phyloP scores from a whole-genome alignment of 2,888 invertebrate genomes.

The Trachelus iudaicus region DNA sequence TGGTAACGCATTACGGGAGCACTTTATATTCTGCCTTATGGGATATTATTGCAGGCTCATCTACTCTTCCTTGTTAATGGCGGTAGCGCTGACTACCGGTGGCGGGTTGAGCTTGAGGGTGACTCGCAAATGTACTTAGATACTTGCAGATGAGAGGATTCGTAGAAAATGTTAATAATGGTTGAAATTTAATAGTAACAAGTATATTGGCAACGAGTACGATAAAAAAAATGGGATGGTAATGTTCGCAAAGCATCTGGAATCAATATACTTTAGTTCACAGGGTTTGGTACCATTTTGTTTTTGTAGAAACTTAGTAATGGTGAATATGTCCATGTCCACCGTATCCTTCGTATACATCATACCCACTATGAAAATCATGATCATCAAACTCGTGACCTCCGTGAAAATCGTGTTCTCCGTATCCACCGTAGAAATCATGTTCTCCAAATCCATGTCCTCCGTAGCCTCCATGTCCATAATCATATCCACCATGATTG shows the following conservation, averaged over 20 bases:
- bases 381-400: background rate
- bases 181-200: background rate
- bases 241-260: background rate
- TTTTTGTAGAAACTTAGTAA: background rate
- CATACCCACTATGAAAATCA: background rate
- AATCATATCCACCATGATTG: background rate
- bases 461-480: background rate
- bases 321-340: background rate
- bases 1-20: background rate
- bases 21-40: background rate
- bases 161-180: background rate
- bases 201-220: background rate
- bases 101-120: background rate
- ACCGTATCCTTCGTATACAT: background rate
- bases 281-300: background rate
- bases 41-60: background rate
- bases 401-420: background rate
- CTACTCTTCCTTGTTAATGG: background rate
- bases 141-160: background rate
- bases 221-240: background rate
- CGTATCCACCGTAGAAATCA: background rate
- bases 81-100: background rate
- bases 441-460: background rate
- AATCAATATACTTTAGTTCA: background rate
- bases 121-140: background rate